Evolutionary conservation across 2,113 vertebrate species (phyloP).

Genomic region (Tenrec ecaudatus): DNA sequence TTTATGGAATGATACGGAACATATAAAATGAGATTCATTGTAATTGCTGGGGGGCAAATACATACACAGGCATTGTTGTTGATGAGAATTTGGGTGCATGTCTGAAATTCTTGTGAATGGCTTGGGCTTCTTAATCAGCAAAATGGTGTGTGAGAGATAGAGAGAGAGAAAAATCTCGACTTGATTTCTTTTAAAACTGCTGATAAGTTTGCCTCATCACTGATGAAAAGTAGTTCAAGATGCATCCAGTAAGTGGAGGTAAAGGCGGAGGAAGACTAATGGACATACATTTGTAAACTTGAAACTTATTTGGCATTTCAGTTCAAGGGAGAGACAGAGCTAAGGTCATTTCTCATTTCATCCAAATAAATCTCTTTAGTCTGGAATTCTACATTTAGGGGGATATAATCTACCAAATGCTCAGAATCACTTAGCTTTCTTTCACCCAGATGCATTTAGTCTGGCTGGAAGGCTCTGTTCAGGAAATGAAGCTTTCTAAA

Average conservation of each 20-base stretch:
- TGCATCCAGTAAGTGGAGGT: neutral
- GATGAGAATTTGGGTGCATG: neutral
- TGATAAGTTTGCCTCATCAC: neutral
- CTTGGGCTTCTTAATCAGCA: constrained; percentile 13
- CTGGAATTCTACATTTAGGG: neutral
- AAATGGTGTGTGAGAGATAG: neutral
- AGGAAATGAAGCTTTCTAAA: constrained; percentile 60
- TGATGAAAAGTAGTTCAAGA: neutral
- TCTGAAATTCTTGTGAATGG: neutral
- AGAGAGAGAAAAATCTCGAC: neutral
- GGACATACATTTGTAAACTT: neutral
- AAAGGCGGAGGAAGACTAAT: neutral
- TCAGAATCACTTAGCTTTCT: constrained; percentile 57
- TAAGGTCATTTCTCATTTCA: constrained; percentile 58
- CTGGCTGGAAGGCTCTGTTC: constrained; percentile 14
- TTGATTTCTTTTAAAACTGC: neutral
- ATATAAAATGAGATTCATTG: neutral
- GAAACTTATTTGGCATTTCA: constrained; percentile 27
- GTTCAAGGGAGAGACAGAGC: neutral
- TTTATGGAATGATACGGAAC: neutral
- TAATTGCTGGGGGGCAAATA: neutral
- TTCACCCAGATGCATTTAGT: constrained; percentile 33
- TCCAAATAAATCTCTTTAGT: constrained; percentile 56
- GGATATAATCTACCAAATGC: constrained; percentile 22
- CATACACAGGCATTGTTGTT: neutral